These are phyloP conservation scores for Pteropus alecto DNA, from an alignment of 2,113 vertebrate species.

Conservation along the genomic window DNA sequence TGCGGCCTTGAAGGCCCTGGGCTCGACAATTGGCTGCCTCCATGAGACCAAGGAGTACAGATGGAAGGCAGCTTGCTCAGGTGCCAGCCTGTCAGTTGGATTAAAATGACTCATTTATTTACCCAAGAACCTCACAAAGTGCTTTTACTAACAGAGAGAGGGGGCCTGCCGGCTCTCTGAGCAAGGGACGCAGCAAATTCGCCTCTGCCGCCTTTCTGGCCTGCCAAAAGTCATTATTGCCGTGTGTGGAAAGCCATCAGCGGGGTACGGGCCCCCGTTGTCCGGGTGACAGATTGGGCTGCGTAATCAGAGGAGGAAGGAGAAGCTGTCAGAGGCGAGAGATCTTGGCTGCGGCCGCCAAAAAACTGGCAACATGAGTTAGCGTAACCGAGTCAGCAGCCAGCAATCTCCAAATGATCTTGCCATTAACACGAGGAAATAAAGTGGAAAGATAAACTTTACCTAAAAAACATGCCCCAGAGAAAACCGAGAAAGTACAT, in stretches of 20 bases:
- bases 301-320: conserved; percentile 93
- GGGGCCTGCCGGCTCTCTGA: conserved; percentile 83
- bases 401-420: conserved; percentile 85
- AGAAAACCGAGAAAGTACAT: conserved; percentile 34
- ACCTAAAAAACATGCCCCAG: conserved; percentile 75
- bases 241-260: conserved; percentile 96
- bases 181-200: conserved; percentile 80
- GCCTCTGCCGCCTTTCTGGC: conserved; percentile 84
- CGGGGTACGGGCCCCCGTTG: conserved; percentile 94
- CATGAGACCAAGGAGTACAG: conserved; percentile 92
- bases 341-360: conserved; percentile 93
- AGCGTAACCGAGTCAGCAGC: conserved; percentile 87
- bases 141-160: conserved; percentile 93
- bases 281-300: conserved; percentile 98
- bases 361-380: conserved; percentile 93
- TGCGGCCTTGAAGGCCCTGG: conserved; percentile 80
- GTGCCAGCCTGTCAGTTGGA: conserved; percentile 99
- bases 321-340: conserved; percentile 91
- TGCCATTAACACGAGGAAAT: conserved; percentile 60
- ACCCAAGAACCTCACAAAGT: conserved; percentile 97
- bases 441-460: conserved; percentile 74
- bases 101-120: conserved; percentile 99
- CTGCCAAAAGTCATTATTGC: conserved; percentile 99
- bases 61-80: conserved; percentile 98
- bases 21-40: conserved; percentile 85